These are phyloP conservation scores for Venustoraphidia nigricollis DNA, from an alignment of 2,888 invertebrate species.

Conservation along the genomic window DNA sequence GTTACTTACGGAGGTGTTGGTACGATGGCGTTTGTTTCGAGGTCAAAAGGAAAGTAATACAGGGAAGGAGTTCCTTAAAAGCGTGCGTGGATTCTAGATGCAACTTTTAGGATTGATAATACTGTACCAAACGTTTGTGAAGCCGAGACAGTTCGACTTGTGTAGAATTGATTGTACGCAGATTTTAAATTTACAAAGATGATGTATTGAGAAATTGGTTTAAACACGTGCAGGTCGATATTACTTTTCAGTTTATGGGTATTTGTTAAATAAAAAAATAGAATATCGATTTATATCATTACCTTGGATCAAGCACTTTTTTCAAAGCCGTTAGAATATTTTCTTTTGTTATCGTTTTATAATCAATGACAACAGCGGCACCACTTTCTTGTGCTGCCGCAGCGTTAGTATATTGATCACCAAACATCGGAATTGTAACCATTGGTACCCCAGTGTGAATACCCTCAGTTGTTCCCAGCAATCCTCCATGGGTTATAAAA, in stretches of 20 bases:
- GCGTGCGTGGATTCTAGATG: no score
- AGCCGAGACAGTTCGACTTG: no score
- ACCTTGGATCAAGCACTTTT: conserved; percentile 40
- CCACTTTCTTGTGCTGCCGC: conserved; percentile 41
- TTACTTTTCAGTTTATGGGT: neutral
- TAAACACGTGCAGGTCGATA: no score
- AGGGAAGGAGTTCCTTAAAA: no score
- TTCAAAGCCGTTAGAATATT: conserved; percentile 36
- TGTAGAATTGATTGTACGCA: no score
- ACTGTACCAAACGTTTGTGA: no score
- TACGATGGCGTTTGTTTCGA: no score
- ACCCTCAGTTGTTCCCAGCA: conserved; percentile 50
- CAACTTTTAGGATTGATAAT: no score
- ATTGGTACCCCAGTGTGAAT: conserved; percentile 49
- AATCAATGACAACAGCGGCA: conserved; percentile 39
- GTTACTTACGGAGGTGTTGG: no score
- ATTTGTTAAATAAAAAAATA: neutral
- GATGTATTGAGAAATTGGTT: no score
- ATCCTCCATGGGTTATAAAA: conserved; percentile 52
- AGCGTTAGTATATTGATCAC: conserved; percentile 53
- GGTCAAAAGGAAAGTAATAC: no score
- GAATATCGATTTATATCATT: conserved; percentile 17
- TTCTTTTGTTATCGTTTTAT: conserved; percentile 38
- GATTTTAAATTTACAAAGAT: no score
- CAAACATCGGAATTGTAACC: conserved; percentile 51